These are phyloP conservation scores for Bagarius yarrelli DNA, from an alignment of 2,113 vertebrate genomes.

Conservation along the genomic window DNA sequence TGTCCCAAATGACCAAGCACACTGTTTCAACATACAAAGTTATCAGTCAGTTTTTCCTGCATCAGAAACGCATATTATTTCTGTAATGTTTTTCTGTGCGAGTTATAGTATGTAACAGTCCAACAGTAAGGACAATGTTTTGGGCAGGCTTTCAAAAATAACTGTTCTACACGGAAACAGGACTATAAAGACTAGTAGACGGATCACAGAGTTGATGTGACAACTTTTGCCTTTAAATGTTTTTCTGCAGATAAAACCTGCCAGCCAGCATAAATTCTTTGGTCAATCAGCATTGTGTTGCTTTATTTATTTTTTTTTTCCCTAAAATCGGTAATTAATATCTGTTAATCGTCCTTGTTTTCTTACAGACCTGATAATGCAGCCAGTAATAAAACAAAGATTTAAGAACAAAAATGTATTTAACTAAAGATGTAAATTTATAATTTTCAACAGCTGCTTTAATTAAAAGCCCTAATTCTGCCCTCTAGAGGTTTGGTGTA, in stretches of 20 bases:
- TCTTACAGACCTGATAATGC: not conserved
- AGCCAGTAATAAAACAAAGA: not conserved
- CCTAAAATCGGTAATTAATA: too few species aligned
- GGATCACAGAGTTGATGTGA: not conserved
- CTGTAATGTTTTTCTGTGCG: too few species aligned
- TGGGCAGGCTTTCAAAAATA: not conserved
- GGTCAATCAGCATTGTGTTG: not conserved
- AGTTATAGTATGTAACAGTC: too few species aligned
- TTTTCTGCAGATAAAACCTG: not conserved
- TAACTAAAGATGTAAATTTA: too few species aligned
- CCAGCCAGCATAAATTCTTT: not conserved
- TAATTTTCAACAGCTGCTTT: not conserved
- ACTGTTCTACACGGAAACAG: not conserved
- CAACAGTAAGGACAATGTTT: not conserved
- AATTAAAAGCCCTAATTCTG: slow-evolving; percentile 19
- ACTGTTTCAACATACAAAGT: not conserved
- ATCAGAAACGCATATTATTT: too few species aligned
- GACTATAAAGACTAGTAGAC: not conserved
- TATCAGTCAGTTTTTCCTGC: not conserved
- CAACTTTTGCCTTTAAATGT: not conserved
- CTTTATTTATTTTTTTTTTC: too few species aligned
- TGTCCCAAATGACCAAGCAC: not conserved
- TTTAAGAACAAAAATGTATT: not conserved
- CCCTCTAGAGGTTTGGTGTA: slow-evolving; percentile 20
- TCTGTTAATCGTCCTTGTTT: not conserved